Base-by-base conservation (phyloP, 53 echinoderm and acorn worm genomes). In the Holothuria leucospilota region DNA sequence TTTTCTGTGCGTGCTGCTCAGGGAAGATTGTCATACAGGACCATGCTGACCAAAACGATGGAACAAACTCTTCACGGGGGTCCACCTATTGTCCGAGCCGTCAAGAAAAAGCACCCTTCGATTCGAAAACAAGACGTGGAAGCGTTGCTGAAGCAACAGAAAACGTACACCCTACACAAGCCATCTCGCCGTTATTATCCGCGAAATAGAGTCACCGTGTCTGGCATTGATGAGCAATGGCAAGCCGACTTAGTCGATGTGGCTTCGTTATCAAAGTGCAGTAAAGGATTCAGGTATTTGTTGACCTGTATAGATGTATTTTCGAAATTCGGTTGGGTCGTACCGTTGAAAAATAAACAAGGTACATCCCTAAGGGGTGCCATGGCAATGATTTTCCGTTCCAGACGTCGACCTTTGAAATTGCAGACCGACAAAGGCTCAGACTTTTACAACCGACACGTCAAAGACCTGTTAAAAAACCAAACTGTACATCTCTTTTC, bases 291-390 rank as follows among this genome's bases (percentile, higher is more conserved):
- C 29, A 62, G 66, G 16, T 87, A 87, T 29, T 68, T 91, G 53
- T 52, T 91, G 56, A 68, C 69, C 25, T 91, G 91, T 67, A 91
- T 91, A 2, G 91, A 91, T 59, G 60, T 91, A 2, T 83, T 91
- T 9, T 83, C 83, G 8, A 87, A 87, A 56, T 83, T 62, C 53
- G 87, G 73, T 0, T 84, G 87, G 84, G 84, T 52, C 1, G 46
- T 66, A 2, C 84, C 91, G 12, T 6, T 86, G 1, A 91, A 86
- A 72, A 59, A 39, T 29, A 90, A 90, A 58, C 75, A 65, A 20
- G 82, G 82, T 13, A 13, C 13, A 13, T 13, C 49, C 49, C 49
- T 49, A 2, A 49, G 9, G 13, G 49, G 13, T 11, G 13, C 49
- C 49, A 6, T 49, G 8, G 13, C 9, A 49, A n/a, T n/a, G 13